Conservation (phyloP, 2,888 invertebrate species). For the Crioceris asparagi region DNA sequence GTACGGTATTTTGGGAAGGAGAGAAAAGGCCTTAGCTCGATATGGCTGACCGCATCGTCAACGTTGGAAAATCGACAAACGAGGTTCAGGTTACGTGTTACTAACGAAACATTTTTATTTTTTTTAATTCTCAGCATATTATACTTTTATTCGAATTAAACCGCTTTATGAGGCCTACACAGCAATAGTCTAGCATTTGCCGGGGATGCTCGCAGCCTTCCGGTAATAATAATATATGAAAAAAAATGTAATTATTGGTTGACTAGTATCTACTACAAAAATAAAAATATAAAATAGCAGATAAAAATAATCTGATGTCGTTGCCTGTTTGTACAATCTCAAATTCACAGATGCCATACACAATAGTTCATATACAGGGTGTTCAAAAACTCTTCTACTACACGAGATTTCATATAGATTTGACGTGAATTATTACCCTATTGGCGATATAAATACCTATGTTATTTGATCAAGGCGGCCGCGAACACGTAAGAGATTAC, state of each 20-base stretch:
- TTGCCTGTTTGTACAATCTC: no score
- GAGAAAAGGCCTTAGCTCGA: neutral
- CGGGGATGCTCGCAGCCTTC: conserved; percentile 17
- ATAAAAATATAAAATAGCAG: conserved; percentile 21
- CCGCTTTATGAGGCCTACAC: conserved; percentile 19
- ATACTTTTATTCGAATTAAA: conserved; percentile 13
- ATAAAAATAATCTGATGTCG: conserved; percentile 21
- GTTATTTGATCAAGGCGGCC: no score
- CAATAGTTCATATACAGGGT: no score
- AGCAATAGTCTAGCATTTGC: conserved; percentile 16
- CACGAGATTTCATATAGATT: no score
- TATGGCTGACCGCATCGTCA: conserved; percentile 8
- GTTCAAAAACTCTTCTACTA: no score
- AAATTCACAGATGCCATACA: no score
- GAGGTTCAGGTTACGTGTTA: conserved; percentile 24
- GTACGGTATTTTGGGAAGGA: neutral
- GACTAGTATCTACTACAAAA: conserved; percentile 26
- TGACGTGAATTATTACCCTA: no score
- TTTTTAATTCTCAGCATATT: conserved; percentile 18
- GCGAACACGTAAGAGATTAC: no score
- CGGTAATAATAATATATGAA: neutral
- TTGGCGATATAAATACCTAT: no score
- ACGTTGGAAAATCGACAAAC: conserved; percentile 16
- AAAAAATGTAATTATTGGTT: conserved; percentile 18
- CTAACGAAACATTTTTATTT: conserved; percentile 20